phyloP scores from a whole-genome alignment of 1,140 invertebrate genomes.

The Drosophila hydei region DNA sequence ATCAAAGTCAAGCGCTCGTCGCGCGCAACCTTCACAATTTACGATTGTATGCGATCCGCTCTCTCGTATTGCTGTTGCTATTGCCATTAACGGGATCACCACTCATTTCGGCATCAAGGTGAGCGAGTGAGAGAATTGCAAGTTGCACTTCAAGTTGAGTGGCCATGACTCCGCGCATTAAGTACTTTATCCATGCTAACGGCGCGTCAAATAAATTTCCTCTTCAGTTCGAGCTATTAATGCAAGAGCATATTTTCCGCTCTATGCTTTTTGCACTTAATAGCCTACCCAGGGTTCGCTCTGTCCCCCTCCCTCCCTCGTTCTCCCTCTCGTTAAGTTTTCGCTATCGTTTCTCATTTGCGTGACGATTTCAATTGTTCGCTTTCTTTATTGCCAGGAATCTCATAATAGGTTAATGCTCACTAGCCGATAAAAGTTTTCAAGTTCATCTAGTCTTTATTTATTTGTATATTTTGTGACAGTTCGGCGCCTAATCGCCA shows the following conservation, averaged over 20 bases:
- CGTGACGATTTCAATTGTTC: constrained; percentile 40
- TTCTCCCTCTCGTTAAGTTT: neutral
- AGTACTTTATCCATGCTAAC: constrained; percentile 2
- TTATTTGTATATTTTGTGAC: neutral
- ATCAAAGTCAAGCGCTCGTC: neutral
- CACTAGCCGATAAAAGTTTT: neutral
- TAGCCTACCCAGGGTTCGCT: constrained; percentile 29
- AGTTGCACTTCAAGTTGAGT: constrained; percentile 3
- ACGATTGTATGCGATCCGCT: neutral
- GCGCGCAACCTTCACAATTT: constrained; percentile 26
- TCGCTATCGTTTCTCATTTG: constrained; percentile 19
- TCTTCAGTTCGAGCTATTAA: neutral
- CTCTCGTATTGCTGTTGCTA: neutral
- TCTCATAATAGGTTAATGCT: constrained; percentile 9
- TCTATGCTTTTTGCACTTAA: constrained; percentile 15
- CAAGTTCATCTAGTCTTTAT: neutral
- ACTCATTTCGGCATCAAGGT: constrained; percentile 31
- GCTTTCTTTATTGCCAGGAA: constrained; percentile 1
- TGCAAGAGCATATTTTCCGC: neutral
- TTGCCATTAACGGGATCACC: constrained; percentile 3
- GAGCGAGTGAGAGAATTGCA: constrained; percentile 17
- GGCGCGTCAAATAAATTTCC: neutral
- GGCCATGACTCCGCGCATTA: constrained; percentile 4
- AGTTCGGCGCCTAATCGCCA: neutral
- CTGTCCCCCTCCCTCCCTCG: neutral